Base-by-base conservation (phyloP, 2,113 vertebrate genomes). In the Carassius auratus region DNA sequence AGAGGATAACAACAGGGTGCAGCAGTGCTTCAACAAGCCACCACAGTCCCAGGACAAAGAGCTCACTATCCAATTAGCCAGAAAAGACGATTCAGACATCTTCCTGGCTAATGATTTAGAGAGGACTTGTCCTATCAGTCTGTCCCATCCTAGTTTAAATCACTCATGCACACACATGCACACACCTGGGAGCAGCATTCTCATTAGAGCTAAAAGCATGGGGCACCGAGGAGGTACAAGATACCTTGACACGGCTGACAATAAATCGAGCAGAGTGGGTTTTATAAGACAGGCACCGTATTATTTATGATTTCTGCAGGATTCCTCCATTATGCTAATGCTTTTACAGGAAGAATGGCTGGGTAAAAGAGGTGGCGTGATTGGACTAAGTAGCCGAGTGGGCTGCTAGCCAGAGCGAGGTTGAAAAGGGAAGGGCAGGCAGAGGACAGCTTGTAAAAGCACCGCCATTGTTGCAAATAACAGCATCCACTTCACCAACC, bases 241-340 rank as follows among this genome's bases (percentile, higher is more conserved):
- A 76, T 86, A 87, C 85, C 81, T 89, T 90, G 87, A 91, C 91
- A 89, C 86, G 21, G 84, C 89, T 84, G 87, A 91, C 92, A 90
- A 94, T 95, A 95, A 96, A 95, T 95, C 86, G 92, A 94, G 90
- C 87, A 85, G 90, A 90, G 84, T 93, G 89, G 69, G 74, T 92
- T 94, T 94, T 94, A 94, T 94, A 95, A 95, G 90, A 92, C 87
- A 91, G 92, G 94, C 94, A 90, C 90, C 88, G 86, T 87, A 93
- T 94, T 90, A 95, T 96, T 94, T 91, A 95, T 95, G 95, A 95
- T 93, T 94, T 93, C 92, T 93, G 93, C 94, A 94, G 94, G 93
- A 92, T 69, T 48, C 52, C 80, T 94, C 94, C 94, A 95, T 96
- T 95, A 95, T 94, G 95, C 93, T 96, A 95, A 96, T 95, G 91